Base-by-base conservation (phyloP, 1,140 invertebrate genomes). In the Agrilus planipennis region DNA sequence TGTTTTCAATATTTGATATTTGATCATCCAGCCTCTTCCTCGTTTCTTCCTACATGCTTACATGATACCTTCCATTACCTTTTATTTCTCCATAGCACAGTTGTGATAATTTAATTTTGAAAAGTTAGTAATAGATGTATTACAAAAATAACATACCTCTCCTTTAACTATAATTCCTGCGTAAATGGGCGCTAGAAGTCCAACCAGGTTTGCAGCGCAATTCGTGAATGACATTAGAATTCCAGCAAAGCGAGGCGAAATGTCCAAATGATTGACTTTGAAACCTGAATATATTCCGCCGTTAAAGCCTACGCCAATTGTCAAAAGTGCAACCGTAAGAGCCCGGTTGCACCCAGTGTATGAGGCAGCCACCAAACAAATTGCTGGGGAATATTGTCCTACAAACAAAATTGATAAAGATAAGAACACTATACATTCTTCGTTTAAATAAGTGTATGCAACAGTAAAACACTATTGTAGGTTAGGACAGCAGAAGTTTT, bases 211-310 rank as follows among this genome's bases (percentile, higher is more conserved):
- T 19, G 87, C 89, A 34, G 84, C 70, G 52, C 87, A 91, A 67
- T 95, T 95, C 15, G 89, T 91, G 50, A 94, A 81, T 7, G 88
- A 81, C 88, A 93, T 92, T n/a, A 93, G 65, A 49, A 88, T 83
- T 16, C 89, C 88, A 18, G 89, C 89, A 63, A 84, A 89, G 51
- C 85, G 77, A 2, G 89, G 88, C 0, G 89, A 90, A 39, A 95
- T 79, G 60, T 94, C 89, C 51, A 94, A 68, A 63, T 93, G 89
- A 57, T 93, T 92, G 25, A 84, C 77, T 67, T 88, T 86, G 56
- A 88, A 88, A 11, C 84, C 85, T 1, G 83, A 86, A 57, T 87
- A 88, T 49, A 86, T 84, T 46, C 77, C 83, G 43, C 85, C 84
- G 56, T 86, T 87, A 10, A 88, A 67, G 6, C 82, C 82, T 2